Evolutionary conservation across 2,888 invertebrate genomes (phyloP), one percentile per base, ranked within the genome.

Genomic region (Mesorhabditis spiculigera): DNA sequence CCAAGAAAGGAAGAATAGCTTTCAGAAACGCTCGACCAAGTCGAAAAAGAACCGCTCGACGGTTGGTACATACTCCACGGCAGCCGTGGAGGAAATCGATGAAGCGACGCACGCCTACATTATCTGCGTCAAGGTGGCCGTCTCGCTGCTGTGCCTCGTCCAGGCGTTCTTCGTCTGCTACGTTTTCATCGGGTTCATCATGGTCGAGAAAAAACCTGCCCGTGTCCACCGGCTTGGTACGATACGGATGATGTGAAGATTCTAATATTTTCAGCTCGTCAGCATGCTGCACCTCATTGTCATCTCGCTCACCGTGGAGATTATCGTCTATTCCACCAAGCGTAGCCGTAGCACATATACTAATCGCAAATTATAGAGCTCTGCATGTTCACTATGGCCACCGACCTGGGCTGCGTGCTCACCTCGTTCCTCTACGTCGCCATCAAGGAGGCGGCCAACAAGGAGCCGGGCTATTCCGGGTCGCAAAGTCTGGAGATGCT

Each of bases 151-250:
- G 58, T 13, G 1, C 10, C 58, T 50, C 58, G 58, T 10, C n/a
- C 58, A 50, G n/a, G 10, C n/a, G 8, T 10, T 10, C 58, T 50
- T 50, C 58, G n/a, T 50, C 58, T 13, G 8, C 58, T 50, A 50
- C 58, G n/a, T 50, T 50, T 50, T 50, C n/a, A n/a, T 50, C 10
- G n/a, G 8, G 8, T 10, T 13, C n/a, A 50, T 50, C 58, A 13
- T 50, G 58, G 3, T 10, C 10, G 58, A 50, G 8, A n/a, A 50
- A n/a, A n/a, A n/a, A 28, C 28, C 28, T 50, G 10, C 58, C 58
- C 58, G n/a, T n/a, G n/a, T 50, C 58, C 10, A 50, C 58, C n/a
- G 58, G 58, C 58, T 50, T 50, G 58, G 58, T 50, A n/a, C 10
- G n/a, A 13, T 50, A n/a, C n/a, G 8, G 10, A 50, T 50, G 8